Conservation (phyloP, 2,797 vertebrate species). For the Anguilla anguilla region DNA sequence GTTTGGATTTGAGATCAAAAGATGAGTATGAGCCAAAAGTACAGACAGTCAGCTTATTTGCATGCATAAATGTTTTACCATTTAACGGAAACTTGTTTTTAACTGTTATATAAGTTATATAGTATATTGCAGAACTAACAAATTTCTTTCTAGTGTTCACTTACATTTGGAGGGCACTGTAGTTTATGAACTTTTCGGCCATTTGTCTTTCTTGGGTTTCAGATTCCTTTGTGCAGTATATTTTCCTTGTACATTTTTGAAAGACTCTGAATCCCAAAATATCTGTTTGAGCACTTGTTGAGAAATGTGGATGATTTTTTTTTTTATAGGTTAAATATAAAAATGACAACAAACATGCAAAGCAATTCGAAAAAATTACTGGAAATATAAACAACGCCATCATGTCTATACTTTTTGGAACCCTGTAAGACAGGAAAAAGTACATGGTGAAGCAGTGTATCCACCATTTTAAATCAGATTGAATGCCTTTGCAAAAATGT, state of each 20-base stretch:
- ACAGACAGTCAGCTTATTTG: no score
- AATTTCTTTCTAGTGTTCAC: neutral
- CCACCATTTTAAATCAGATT: neutral
- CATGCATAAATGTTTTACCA: neutral
- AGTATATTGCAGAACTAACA: no score
- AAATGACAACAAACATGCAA: neutral
- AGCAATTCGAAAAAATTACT: no score
- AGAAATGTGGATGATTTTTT: neutral
- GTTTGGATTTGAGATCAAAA: no score
- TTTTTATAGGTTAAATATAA: neutral
- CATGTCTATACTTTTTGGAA: no score
- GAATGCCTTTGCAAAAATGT: neutral
- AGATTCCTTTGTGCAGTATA: neutral
- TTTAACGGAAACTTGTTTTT: neutral
- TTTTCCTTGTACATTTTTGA: slow-evolving; percentile 7
- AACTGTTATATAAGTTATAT: neutral
- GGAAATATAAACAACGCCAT: no score
- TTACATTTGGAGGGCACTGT: neutral
- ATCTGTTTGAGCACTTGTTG: neutral
- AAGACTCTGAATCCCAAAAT: slow-evolving; percentile 3
- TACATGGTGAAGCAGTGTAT: neutral
- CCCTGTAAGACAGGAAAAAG: neutral
- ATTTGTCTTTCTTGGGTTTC: neutral
- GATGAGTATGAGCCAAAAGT: no score
- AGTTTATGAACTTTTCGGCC: neutral